phyloP scores from a whole-genome alignment of 2,797 vertebrate species.

The Pseudopleuronectes americanus region DNA sequence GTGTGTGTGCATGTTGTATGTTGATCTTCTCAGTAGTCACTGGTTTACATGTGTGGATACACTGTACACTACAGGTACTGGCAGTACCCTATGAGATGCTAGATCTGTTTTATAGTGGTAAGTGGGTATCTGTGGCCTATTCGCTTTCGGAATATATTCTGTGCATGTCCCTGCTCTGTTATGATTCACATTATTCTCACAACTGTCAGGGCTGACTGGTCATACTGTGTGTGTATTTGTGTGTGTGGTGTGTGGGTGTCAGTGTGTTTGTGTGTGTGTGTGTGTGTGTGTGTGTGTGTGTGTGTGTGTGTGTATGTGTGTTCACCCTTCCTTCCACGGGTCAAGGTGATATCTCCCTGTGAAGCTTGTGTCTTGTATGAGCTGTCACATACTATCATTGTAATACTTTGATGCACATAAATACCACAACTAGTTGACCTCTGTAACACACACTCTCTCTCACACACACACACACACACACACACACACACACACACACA shows the following conservation, averaged over 20 bases:
- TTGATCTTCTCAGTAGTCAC: too few relatives aligned
- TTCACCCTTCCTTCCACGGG: slow-evolving; percentile 29
- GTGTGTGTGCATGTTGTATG: too few relatives aligned
- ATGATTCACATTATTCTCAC: slow-evolving; percentile 7
- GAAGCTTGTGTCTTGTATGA: slow-evolving; percentile 30
- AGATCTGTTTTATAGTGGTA: too few relatives aligned
- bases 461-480: slow-evolving; percentile 1
- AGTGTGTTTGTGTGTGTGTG: not conserved
- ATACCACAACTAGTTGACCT: slow-evolving; percentile 4
- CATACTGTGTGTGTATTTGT: not conserved
- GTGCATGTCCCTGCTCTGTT: not conserved
- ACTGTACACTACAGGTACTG: not conserved
- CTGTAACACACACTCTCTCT: slow-evolving; percentile 1
- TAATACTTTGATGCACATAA: slow-evolving; percentile 37
- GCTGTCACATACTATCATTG: slow-evolving; percentile 58
- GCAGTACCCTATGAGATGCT: too few relatives aligned
- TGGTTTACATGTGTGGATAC: too few relatives aligned
- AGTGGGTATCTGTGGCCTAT: too few relatives aligned
- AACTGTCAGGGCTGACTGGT: not conserved
- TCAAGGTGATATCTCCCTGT: slow-evolving; percentile 55
- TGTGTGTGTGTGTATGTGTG: not conserved
- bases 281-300: not conserved
- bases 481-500: slow-evolving; percentile 9
- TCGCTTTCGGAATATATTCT: not conserved
- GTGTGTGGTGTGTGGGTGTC: not conserved